These are phyloP conservation scores for Mycalesis mineus DNA, from an alignment of 2,888 invertebrate species.

Conservation along the genomic window DNA sequence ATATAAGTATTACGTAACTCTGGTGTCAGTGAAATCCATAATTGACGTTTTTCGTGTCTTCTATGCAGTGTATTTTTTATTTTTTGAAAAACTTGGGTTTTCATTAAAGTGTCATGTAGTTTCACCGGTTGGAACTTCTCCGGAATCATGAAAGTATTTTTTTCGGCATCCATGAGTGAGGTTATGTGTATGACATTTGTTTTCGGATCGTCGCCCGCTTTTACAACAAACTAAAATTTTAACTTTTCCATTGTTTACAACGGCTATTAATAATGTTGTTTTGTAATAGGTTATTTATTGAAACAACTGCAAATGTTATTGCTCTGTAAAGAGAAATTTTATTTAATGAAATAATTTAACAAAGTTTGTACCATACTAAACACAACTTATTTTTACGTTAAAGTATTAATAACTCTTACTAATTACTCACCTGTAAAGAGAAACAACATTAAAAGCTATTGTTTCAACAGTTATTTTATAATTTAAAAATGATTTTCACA, in stretches of 20 bases:
- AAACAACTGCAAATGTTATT: too few relatives aligned
- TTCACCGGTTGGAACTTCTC: slow-evolving; percentile 25
- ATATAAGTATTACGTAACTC: slow-evolving; percentile 20
- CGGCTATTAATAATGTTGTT: too few relatives aligned
- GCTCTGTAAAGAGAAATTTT: too few relatives aligned
- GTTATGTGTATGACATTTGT: slow-evolving; percentile 31
- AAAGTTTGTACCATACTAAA: too few relatives aligned
- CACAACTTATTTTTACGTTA: too few relatives aligned
- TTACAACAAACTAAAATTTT: background rate
- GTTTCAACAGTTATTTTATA: too few relatives aligned
- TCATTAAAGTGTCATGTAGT: slow-evolving; percentile 11
- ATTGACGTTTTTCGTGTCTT: slow-evolving; percentile 21
- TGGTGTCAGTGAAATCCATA: slow-evolving; percentile 25
- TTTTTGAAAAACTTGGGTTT: background rate
- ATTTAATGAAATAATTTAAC: too few relatives aligned
- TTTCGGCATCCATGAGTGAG: slow-evolving; percentile 23
- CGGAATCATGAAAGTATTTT: slow-evolving; percentile 24
- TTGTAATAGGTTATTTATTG: too few relatives aligned
- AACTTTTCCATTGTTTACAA: background rate
- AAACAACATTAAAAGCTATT: too few relatives aligned
- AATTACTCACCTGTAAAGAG: too few relatives aligned
- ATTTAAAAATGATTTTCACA: too few relatives aligned
- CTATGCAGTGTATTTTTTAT: slow-evolving; percentile 16
- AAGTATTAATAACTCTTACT: too few relatives aligned
- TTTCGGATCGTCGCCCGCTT: slow-evolving; percentile 22